Conservation (phyloP, 64 coral and sea anemone species). For the Porites australiensis region DNA sequence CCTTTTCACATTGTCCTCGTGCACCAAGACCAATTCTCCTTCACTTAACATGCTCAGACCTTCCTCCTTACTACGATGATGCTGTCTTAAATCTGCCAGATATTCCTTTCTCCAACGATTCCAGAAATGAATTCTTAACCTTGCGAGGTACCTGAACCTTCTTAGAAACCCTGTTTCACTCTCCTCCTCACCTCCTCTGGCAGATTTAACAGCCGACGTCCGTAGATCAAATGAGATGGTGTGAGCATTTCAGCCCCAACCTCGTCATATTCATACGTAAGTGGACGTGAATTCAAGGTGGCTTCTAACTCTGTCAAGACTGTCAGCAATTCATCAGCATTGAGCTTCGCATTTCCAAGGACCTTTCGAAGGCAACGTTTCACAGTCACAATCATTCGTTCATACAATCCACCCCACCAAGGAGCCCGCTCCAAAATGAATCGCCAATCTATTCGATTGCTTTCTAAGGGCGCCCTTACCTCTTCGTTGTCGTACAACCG, state of each 20-base stretch:
- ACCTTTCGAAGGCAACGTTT: conserved; percentile 48
- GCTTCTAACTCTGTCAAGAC: conserved; percentile 26
- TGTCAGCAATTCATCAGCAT: conserved; percentile 23
- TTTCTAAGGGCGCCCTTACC: not conserved
- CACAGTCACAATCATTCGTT: conserved; percentile 7
- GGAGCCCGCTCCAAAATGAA: conserved; percentile 30
- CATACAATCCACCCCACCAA: conserved; percentile 40
- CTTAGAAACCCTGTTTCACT: not conserved
- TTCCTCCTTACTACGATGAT: conserved; percentile 19
- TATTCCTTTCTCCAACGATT: conserved; percentile 26
- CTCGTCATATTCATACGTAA: conserved; percentile 41
- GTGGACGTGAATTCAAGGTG: conserved; percentile 41
- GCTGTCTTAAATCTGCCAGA: conserved; percentile 12
- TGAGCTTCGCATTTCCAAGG: conserved; percentile 11
- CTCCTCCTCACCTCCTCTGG: conserved; percentile 18
- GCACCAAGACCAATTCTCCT: not conserved
- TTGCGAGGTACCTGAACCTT: conserved; percentile 38
- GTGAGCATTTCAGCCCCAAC: conserved; percentile 41
- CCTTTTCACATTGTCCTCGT: conserved; percentile 24
- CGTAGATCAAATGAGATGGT: conserved; percentile 25
- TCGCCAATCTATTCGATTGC: conserved; percentile 20
- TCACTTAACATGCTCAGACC: not conserved
- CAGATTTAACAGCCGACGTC: conserved; percentile 38
- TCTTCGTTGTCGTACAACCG: conserved; percentile 16
- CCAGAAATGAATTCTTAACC: conserved; percentile 18